Percentiles rank a stretch among this genome's conserved stretches.
phyloP scores from a whole-genome alignment of 2,113 vertebrate genomes.

The Salvelinus fontinalis region DNA sequence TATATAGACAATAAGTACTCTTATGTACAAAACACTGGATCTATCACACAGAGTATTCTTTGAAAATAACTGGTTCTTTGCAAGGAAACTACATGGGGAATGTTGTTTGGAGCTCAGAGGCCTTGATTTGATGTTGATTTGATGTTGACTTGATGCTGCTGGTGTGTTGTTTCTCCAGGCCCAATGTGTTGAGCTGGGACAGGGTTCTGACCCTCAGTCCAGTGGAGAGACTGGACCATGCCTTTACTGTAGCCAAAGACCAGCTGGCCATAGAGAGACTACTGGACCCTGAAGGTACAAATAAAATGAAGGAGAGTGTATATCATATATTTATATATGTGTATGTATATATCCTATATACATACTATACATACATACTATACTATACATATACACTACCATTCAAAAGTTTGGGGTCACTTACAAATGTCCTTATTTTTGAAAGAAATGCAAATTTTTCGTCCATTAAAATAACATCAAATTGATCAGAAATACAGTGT shows the following conservation, averaged over 20 bases:
- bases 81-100: too few relatives aligned
- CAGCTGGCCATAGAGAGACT: constrained; percentile 90
- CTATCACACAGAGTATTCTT: not conserved
- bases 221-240: constrained; percentile 86
- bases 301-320: not conserved
- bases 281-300: constrained; percentile 91
- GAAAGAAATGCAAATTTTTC: too few relatives aligned
- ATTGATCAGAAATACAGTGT: too few relatives aligned
- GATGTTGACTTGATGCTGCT: not conserved
- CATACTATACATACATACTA: too few relatives aligned
- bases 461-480: too few relatives aligned
- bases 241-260: constrained; percentile 87
- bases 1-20: constrained; percentile 1
- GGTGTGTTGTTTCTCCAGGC: constrained; percentile 71
- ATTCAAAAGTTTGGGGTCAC: too few relatives aligned
- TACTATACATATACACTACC: too few relatives aligned
- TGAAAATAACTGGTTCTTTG: too few relatives aligned
- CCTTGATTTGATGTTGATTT: not conserved
- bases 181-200: constrained; percentile 87
- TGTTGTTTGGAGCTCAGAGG: too few relatives aligned
- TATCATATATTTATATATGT: too few relatives aligned
- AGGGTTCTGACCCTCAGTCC: constrained; percentile 78
- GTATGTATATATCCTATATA: too few relatives aligned
- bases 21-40: not conserved
- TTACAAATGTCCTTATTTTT: too few relatives aligned